These are phyloP conservation scores for Rugalucina vietnamica DNA, from an alignment of 2,888 invertebrate species.

Conservation along the genomic window DNA sequence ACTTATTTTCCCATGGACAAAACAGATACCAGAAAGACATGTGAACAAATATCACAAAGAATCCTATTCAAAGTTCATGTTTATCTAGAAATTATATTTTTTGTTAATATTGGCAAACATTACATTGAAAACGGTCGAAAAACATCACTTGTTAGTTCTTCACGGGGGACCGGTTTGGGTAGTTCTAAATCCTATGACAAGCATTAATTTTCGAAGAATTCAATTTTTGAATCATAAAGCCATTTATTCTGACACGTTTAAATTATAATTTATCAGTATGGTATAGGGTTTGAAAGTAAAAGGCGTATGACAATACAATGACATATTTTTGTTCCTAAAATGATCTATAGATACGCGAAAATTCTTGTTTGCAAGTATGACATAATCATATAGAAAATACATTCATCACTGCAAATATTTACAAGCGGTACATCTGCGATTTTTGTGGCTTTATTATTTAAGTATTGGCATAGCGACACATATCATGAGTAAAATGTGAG, in stretches of 20 bases:
- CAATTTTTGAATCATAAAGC: slow-evolving; percentile 1
- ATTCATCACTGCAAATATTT: not conserved
- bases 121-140: not conserved
- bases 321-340: not conserved
- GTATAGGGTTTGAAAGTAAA: not conserved
- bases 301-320: slow-evolving; percentile 6
- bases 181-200: not conserved
- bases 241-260: slow-evolving; percentile 6
- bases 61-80: too few species aligned
- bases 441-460: too few species aligned
- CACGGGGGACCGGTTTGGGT: not conserved
- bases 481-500: too few species aligned
- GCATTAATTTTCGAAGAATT: not conserved
- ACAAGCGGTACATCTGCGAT: too few species aligned
- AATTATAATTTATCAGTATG: not conserved
- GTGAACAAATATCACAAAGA: too few species aligned
- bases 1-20: too few species aligned
- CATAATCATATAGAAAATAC: not conserved
- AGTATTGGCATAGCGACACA: too few species aligned
- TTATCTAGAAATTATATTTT: too few species aligned
- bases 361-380: not conserved
- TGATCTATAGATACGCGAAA: not conserved
- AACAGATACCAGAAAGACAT: too few species aligned
- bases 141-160: not conserved
- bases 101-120: not conserved